Base-by-base conservation (phyloP, 2,888 invertebrate genomes). In the Harpalus rubripes region DNA sequence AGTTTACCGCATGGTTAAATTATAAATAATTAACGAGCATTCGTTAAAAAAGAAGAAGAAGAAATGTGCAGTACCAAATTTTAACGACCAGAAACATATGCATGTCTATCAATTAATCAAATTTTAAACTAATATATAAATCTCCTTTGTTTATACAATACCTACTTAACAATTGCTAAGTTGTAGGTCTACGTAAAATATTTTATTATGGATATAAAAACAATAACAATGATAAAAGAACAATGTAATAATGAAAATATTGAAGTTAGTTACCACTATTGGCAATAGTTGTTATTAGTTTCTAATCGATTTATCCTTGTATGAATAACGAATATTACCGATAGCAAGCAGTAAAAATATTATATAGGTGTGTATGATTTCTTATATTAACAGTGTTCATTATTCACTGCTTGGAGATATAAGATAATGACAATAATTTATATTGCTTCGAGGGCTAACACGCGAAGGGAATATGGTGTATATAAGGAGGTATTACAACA, bases 301-400 rank as follows among this genome's bases (percentile, higher is more conserved):
- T 41, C 18, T 74, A 74, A 74, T 74, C 72, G 44, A 44, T 74
- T 18, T 74, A 74, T 74, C 72, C 72, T 74, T 74, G 72, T 74
- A 74, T 18, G n/a, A 52, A 52, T 12, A 52, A 32, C 5, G 32
- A n/a, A 68, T 15, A 39, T 68, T 39, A 15, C 39, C 41, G 41
- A 68, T 68, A 68, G 32, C 41, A 68, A 68, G 32, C 32, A 32
- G 32, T 68, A 68, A 68, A 68, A 39, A 68, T 68, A 15, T 32
- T 15, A 68, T 44, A 10, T 44, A 74, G 72, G 72, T 74, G 72
- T 74, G 72, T 72, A 18, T 15, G 26, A 44, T 15, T 74, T 68
- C 41, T 72, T 1, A 32, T 32, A 32, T 32, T 32, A 32, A 32
- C 32, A 32, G 32, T 32, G 32, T 32, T 16, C 7, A 10, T 44